A percentile compares a stretch with the other conserved stretches of the same genome.
Evolutionary conservation across 2,797 vertebrate genomes (phyloP).

Genomic region (Ptychadena robeensis): DNA sequence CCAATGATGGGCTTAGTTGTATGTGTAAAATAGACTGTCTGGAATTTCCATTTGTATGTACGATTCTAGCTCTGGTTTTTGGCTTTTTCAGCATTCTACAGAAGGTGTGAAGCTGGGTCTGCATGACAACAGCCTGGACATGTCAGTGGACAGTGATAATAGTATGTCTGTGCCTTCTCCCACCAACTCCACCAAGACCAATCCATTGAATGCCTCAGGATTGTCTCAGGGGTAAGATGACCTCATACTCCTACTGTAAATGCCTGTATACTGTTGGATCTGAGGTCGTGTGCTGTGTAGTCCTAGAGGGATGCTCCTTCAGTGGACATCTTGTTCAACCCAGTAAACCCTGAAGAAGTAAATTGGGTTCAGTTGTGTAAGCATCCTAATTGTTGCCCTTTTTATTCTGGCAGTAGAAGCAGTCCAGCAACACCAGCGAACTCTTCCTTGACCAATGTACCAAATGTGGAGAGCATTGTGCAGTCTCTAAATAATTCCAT

Average conservation of each 20-base stretch:
- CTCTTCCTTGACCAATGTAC: slow-evolving; percentile 78
- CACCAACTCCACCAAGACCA: slow-evolving; percentile 80
- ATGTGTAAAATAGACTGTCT: too few species aligned
- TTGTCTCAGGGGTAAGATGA: slow-evolving; percentile 82
- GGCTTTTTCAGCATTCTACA: slow-evolving; percentile 79
- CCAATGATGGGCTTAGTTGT: too few species aligned
- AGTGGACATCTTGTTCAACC: too few species aligned
- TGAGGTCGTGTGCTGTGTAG: too few species aligned
- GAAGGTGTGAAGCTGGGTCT: slow-evolving; percentile 80
- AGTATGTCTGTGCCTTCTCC: slow-evolving; percentile 91
- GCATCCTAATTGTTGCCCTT: too few species aligned
- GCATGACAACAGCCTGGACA: slow-evolving; percentile 85
- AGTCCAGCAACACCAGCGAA: slow-evolving; percentile 81
- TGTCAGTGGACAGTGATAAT: slow-evolving; percentile 90
- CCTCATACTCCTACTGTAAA: too few species aligned
- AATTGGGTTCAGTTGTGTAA: neutral
- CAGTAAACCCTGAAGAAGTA: neutral
- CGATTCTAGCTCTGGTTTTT: too few species aligned
- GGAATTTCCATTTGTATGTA: too few species aligned
- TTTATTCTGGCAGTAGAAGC: slow-evolving; percentile 71
- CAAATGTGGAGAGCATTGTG: slow-evolving; percentile 77
- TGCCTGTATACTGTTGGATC: too few species aligned
- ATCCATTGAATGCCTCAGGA: slow-evolving; percentile 78
- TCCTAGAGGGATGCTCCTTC: too few species aligned
- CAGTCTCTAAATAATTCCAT: slow-evolving; percentile 77